Conservation (phyloP, 2,113 vertebrate genomes). For the Hyla sarda region DNA sequence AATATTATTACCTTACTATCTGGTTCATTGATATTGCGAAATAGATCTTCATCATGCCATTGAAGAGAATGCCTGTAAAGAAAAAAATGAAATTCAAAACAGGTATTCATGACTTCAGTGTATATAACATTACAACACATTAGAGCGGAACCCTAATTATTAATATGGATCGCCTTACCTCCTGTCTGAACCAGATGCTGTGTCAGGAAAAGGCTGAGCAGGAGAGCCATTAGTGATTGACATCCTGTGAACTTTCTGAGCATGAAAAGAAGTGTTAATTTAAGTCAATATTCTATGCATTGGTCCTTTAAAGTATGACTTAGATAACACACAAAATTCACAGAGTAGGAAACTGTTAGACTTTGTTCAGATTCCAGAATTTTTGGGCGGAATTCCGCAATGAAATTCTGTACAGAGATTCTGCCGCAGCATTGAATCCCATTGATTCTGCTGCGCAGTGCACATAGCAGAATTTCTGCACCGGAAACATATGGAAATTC, state of each 20-base stretch:
- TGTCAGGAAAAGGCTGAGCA: slow-evolving; percentile 28
- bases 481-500: too few species aligned
- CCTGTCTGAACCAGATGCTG: slow-evolving; percentile 31
- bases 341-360: too few species aligned
- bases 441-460: too few species aligned
- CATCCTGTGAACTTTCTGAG: slow-evolving; percentile 22
- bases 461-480: too few species aligned
- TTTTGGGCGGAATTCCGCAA: too few species aligned
- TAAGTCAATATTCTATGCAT: neutral
- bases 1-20: slow-evolving; percentile 81
- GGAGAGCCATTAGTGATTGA: slow-evolving; percentile 21
- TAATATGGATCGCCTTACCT: too few species aligned
- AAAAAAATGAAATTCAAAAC: neutral
- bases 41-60: slow-evolving; percentile 80
- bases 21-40: slow-evolving; percentile 73
- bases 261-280: neutral
- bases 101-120: neutral
- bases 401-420: too few species aligned
- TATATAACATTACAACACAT: too few species aligned
- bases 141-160: neutral
- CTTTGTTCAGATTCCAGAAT: too few species aligned
- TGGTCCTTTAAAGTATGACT: neutral
- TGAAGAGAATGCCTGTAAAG: slow-evolving; percentile 71
- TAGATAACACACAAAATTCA: neutral
- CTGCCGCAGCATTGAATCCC: too few species aligned